phyloP scores from a whole-genome alignment of 2,888 invertebrate genomes.

The Strigamia maritima region DNA sequence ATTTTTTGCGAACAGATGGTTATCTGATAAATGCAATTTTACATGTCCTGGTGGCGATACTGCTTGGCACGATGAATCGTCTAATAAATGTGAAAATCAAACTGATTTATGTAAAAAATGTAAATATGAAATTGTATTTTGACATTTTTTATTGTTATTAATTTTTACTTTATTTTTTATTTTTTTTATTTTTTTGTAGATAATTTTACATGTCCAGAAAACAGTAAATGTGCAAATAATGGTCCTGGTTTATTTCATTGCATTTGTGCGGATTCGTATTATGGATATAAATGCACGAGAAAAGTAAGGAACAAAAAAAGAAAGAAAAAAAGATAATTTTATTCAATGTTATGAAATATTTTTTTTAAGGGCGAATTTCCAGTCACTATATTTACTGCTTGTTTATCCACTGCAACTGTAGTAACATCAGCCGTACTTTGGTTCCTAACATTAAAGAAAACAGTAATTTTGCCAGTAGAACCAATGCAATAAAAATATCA shows the following conservation, averaged over 20 bases:
- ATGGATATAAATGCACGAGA: not conserved
- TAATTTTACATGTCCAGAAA: not conserved
- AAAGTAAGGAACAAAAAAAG: not conserved
- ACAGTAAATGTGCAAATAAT: not conserved
- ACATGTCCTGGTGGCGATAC: not conserved
- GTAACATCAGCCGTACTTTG: not conserved
- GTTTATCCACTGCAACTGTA: not conserved
- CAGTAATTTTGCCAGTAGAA: not conserved
- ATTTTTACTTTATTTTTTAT: not conserved
- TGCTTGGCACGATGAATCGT: not conserved
- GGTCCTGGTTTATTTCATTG: slow-evolving; percentile 2
- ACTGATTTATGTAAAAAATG: not conserved
- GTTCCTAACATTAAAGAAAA: not conserved
- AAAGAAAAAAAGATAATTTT: not conserved
- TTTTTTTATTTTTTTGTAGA: not conserved
- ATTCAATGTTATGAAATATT: not conserved
- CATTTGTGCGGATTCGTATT: not conserved
- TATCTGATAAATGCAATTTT: not conserved
- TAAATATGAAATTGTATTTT: not conserved
- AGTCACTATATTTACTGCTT: not conserved
- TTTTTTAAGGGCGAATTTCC: not conserved
- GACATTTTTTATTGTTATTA: not conserved
- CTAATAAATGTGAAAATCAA: not conserved
- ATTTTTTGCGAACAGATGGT: not conserved
- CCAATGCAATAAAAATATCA: not conserved